phyloP scores from a whole-genome alignment of 1,140 invertebrate species.

The Maconellicoccus hirsutus region DNA sequence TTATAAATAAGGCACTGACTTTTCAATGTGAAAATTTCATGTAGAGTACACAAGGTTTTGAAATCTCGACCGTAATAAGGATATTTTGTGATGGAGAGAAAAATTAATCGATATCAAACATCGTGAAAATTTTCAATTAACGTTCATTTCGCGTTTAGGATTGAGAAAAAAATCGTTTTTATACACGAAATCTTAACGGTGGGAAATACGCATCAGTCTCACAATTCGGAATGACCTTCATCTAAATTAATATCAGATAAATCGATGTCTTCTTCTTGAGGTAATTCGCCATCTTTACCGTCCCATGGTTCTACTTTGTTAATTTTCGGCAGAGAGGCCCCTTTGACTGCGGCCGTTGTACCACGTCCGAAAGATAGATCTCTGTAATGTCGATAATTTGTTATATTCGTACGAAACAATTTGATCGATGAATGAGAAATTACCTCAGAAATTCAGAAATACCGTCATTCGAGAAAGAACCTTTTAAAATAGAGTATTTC shows the following conservation, averaged over 20 bases:
- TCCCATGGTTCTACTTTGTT: slow-evolving; percentile 74
- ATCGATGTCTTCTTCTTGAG: slow-evolving; percentile 84
- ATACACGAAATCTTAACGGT: neutral
- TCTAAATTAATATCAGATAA: slow-evolving; percentile 82
- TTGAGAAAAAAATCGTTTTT: neutral
- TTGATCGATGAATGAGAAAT: slow-evolving; percentile 23
- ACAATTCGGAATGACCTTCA: slow-evolving; percentile 67
- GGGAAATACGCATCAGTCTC: slow-evolving; percentile 34
- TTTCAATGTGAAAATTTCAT: too few relatives aligned
- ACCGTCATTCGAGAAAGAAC: slow-evolving; percentile 87
- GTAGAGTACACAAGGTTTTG: too few relatives aligned
- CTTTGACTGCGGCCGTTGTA: slow-evolving; percentile 78
- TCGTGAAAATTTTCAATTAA: slow-evolving; percentile 51
- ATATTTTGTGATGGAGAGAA: neutral
- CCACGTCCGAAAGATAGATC: slow-evolving; percentile 91
- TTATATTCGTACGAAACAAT: slow-evolving; percentile 20
- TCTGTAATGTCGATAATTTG: slow-evolving; percentile 39
- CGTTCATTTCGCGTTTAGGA: slow-evolving; percentile 9
- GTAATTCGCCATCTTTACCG: slow-evolving; percentile 86
- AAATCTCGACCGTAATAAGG: neutral
- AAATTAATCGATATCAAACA: slow-evolving; percentile 39
- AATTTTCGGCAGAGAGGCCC: slow-evolving; percentile 71
- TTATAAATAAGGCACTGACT: neutral
- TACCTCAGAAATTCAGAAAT: slow-evolving; percentile 86
- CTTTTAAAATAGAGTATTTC: slow-evolving; percentile 87